Base-by-base conservation (phyloP, 2,888 invertebrate species). In the Orchesellides sinensis region DNA sequence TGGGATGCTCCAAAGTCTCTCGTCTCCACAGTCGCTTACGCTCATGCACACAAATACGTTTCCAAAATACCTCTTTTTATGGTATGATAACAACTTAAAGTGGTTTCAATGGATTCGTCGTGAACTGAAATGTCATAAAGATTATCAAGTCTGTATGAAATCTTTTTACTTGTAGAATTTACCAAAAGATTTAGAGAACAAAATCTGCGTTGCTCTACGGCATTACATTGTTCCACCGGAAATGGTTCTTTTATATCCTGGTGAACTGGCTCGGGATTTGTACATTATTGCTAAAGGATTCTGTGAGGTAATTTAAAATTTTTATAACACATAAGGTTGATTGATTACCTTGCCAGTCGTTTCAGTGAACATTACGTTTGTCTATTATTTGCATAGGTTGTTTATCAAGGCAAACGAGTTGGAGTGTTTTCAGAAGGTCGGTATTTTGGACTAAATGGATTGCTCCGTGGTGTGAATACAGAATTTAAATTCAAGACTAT, bases 1-100 rank as follows among this genome's bases (percentile, higher is more conserved):
- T 87, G 87, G 87, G 88, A 88, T 74, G 84, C 87, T 12, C 88
- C 88, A 8, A 85, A 83, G 40, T 49, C 81, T 23, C 49, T 88
- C 0, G 19, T 82, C 0, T 32, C 45, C 10, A 73, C 74, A 65
- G 87, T 88, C 0, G 29, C 83, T 0, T 12, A 75, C n/a, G 75
- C 82, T 0, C 85, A 87, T 35, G 84, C 83, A 1, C 29, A 78
- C 12, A 80, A 65, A 45, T 88, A 77, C 66, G 27, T 88, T 17
- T 25, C 72, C 5, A 70, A 85, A 12, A 84, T 87, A n/a, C 88
- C 88, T 5, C 49, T 88, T 12, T 80, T 85, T 8, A 83, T 59
- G 79, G 84, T 84, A 66, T 49, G 54, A 32, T 1, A 40, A 63
- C n/a, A 8, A 1, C 21, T n/a, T 32, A n/a, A 25, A 12, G 1